phyloP scores from a whole-genome alignment of 1,140 invertebrate genomes.

The Meloidogyne hapla region DNA sequence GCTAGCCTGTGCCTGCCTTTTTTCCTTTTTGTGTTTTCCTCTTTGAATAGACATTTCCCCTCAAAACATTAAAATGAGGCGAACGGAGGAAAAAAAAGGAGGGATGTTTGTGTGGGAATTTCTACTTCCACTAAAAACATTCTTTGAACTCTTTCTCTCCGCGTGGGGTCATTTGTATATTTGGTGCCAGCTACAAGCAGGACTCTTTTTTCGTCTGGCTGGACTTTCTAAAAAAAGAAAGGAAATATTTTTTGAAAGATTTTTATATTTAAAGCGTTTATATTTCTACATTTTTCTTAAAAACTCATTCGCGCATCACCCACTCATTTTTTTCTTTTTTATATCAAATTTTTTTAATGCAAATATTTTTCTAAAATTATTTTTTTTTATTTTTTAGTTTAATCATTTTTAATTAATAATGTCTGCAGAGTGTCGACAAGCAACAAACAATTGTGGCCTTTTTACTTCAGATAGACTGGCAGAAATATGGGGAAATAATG shows the following conservation, averaged over 20 bases:
- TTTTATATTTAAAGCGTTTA: no score
- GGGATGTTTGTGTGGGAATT: not conserved
- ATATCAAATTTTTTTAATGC: not conserved
- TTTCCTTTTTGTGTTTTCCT: slow-evolving; percentile 5
- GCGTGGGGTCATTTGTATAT: not conserved
- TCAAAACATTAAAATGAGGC: slow-evolving; percentile 9
- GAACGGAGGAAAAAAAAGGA: not conserved
- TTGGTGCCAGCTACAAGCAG: slow-evolving; percentile 20
- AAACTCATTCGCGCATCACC: not conserved
- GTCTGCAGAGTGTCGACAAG: slow-evolving; percentile 12
- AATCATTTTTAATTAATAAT: not conserved
- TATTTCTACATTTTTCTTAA: not conserved
- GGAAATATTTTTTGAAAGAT: not conserved
- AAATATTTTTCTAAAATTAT: not conserved
- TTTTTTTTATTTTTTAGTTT: not conserved
- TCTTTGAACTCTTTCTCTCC: slow-evolving; percentile 21
- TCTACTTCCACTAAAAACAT: not conserved
- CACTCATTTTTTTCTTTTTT: no score
- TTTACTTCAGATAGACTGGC: slow-evolving; percentile 23
- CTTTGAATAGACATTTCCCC: slow-evolving; percentile 10
- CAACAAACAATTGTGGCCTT: not conserved
- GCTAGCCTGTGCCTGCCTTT: slow-evolving; percentile 20
- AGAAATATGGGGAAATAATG: slow-evolving; percentile 8
- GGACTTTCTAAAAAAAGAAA: not conserved
- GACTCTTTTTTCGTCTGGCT: not conserved